A percentile compares a stretch with the other conserved stretches of the same genome.
phyloP scores from a whole-genome alignment of 2,888 invertebrate species.

The Dysmachus trigonus region DNA sequence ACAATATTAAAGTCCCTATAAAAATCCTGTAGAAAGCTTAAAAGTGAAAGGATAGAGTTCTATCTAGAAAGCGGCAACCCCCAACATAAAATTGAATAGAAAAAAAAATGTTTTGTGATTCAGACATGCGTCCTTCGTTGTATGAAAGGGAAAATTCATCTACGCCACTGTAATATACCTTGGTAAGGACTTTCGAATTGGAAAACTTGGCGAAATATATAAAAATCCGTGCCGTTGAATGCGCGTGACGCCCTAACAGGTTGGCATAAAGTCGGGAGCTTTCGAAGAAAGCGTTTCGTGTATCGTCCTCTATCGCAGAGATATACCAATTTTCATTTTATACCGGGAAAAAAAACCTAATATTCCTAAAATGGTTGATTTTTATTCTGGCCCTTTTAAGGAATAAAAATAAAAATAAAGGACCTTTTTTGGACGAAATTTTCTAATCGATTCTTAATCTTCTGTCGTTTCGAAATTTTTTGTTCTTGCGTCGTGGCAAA shows the following conservation, averaged over 20 bases:
- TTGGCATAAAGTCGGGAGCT: constrained; percentile 39
- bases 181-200: neutral
- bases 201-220: constrained; percentile 16
- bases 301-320: neutral
- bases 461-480: neutral
- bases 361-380: neutral
- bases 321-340: neutral
- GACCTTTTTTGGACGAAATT: neutral
- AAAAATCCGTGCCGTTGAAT: neutral
- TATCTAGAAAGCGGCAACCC: constrained; percentile 15
- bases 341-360: neutral
- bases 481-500: neutral
- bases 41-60: neutral
- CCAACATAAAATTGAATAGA: constrained; percentile 3
- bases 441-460: neutral
- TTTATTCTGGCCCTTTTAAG: neutral
- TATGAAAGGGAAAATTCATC: neutral
- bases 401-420: neutral
- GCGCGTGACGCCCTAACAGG: constrained; percentile 36
- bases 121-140: neutral
- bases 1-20: neutral
- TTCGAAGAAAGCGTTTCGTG: constrained; percentile 9
- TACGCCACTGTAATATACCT: constrained; percentile 30
- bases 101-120: neutral
- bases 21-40: neutral